A percentile compares a stretch with the other conserved stretches of the same genome.
Evolutionary conservation across 2,113 vertebrate species (phyloP).

Genomic region (Lota lota): DNA sequence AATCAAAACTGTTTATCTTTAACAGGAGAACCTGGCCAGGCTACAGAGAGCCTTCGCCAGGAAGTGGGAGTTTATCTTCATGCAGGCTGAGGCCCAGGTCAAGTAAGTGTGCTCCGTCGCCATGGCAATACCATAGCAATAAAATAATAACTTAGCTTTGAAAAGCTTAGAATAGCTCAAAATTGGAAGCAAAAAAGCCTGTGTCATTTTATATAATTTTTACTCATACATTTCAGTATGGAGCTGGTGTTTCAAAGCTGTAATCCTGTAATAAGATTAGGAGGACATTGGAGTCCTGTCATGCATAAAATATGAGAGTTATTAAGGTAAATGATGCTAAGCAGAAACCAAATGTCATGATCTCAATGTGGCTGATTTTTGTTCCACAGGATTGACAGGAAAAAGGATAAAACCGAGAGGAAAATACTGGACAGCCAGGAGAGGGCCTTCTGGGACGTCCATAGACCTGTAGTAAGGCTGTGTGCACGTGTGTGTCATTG

Average conservation of each 20-base stretch:
- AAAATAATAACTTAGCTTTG: slow-evolving; percentile 5
- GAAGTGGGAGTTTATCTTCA: slow-evolving; percentile 99
- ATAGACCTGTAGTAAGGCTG: slow-evolving; percentile 80
- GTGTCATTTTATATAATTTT: no score
- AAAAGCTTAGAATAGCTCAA: no score
- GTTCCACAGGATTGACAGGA: slow-evolving; percentile 88
- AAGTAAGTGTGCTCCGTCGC: slow-evolving; percentile 84
- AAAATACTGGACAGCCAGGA: slow-evolving; percentile 99
- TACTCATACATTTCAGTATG: no score
- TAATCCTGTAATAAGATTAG: no score
- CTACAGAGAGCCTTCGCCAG: slow-evolving; percentile 97
- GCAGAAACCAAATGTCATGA: no score
- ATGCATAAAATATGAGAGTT: no score
- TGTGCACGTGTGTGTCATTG: slow-evolving; percentile 1
- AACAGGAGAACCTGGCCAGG: slow-evolving; percentile 94
- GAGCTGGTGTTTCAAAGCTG: no score
- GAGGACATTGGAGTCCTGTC: no score
- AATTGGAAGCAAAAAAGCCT: no score
- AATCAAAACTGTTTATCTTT: slow-evolving; percentile 21
- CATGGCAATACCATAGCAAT: slow-evolving; percentile 31
- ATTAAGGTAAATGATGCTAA: no score
- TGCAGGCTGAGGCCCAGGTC: slow-evolving; percentile 99
- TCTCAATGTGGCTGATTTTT: slow-evolving; percentile 29
- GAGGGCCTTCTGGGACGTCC: slow-evolving; percentile 98
- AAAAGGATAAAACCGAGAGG: slow-evolving; percentile 97